Conservation (phyloP, 2,888 invertebrate genomes). For the Dyspetes luteomarginatus region DNA sequence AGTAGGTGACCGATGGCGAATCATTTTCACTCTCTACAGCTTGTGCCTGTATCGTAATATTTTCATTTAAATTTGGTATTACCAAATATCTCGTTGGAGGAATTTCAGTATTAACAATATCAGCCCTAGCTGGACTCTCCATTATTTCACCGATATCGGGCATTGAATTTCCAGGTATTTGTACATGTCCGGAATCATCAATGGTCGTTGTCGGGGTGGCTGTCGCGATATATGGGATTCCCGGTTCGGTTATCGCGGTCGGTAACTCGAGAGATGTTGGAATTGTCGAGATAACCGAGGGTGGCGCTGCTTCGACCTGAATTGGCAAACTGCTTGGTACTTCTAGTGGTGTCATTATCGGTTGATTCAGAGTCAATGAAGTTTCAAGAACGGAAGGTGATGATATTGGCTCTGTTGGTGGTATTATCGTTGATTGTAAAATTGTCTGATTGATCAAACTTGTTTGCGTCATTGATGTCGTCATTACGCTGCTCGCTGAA, state of each 20-base stretch:
- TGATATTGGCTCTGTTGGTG: slow-evolving; percentile 84
- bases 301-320: slow-evolving; percentile 80
- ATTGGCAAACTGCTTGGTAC: slow-evolving; percentile 85
- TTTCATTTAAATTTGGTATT: slow-evolving; percentile 74
- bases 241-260: slow-evolving; percentile 91
- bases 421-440: slow-evolving; percentile 84
- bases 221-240: slow-evolving; percentile 84
- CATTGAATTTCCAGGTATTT: slow-evolving; percentile 78
- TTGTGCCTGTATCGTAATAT: slow-evolving; percentile 69
- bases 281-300: slow-evolving; percentile 84
- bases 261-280: slow-evolving; percentile 90
- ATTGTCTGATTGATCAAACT: slow-evolving; percentile 87
- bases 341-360: slow-evolving; percentile 93
- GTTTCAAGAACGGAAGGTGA: slow-evolving; percentile 89
- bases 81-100: slow-evolving; percentile 75
- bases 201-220: not conserved
- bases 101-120: slow-evolving; percentile 68
- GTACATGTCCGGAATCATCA: slow-evolving; percentile 70
- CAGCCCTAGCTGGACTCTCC: slow-evolving; percentile 65
- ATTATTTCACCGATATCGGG: slow-evolving; percentile 79
- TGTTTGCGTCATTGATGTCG: slow-evolving; percentile 84
- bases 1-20: slow-evolving; percentile 74
- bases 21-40: slow-evolving; percentile 66
- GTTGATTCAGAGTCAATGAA: slow-evolving; percentile 89
- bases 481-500: slow-evolving; percentile 81